These are phyloP conservation scores for Lasioglossum zephyrum DNA, from an alignment of 2,888 invertebrate species.

Conservation along the genomic window DNA sequence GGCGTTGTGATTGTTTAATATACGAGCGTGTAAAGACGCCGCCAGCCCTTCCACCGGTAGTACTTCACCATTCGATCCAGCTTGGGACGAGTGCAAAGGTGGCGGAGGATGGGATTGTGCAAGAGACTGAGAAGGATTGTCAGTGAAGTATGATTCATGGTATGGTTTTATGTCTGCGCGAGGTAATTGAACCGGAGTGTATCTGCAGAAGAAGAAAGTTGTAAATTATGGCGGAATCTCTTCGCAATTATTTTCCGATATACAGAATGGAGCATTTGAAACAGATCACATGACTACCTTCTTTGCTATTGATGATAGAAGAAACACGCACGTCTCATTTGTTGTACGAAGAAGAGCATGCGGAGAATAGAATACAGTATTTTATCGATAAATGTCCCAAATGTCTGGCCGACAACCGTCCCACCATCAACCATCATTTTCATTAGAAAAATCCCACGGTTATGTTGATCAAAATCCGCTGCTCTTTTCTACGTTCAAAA, in stretches of 20 bases:
- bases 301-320: background rate
- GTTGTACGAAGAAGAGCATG: too few species aligned
- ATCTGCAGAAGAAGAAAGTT: conserved; percentile 74
- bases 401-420: too few species aligned
- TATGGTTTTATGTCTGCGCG: conserved; percentile 90
- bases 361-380: too few species aligned
- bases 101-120: conserved; percentile 73
- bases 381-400: too few species aligned
- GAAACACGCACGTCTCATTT: too few species aligned
- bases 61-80: conserved; percentile 78
- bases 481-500: too few species aligned
- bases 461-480: too few species aligned
- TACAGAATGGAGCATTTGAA: background rate
- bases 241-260: background rate
- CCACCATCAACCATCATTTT: too few species aligned
- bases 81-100: conserved; percentile 79
- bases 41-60: conserved; percentile 89
- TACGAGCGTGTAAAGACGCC: conserved; percentile 92
- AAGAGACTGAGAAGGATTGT: conserved; percentile 83
- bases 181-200: conserved; percentile 87
- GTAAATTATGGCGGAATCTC: background rate
- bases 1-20: conserved; percentile 87
- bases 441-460: too few species aligned
- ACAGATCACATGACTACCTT: background rate
- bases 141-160: conserved; percentile 89